Base-by-base conservation (phyloP, 2,113 vertebrate genomes). In the Chaetorhynchus papuensis region DNA sequence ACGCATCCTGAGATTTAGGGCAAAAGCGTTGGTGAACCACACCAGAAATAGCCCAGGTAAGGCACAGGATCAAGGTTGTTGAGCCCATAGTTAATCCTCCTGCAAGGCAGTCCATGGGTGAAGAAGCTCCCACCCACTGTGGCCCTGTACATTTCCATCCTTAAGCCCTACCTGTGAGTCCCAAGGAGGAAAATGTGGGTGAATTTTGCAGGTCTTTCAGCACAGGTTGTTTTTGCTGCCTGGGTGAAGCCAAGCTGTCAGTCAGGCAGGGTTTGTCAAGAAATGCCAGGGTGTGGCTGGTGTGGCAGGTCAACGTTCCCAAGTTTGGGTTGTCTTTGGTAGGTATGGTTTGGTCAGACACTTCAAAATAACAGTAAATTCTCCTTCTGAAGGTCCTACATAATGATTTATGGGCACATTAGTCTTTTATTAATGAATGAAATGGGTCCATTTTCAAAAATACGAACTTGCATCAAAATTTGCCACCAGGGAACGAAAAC, bases 341-440 rank as follows among this genome's bases (percentile, higher is more conserved):
- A 45, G 30, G 8, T 64, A 11, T 0, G 1, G 10, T 35, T 66
- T 84, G 66, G 22, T 54, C 64, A 84, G 47, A 19, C 39, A 8
- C 59, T 71, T 94, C 57, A 60, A 74, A 57, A 26, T 11, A 74
- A 7, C 30, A 42, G 8, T 27, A 45, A 59, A 52, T 56, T 35
- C 2, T 0, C 15, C 47, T 86, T 71, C 47, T 72, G 13, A 61
- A 76, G 11, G 8, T 33, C 15, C 7, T 53, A 27, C 1, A 0
- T 42, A 53, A 44, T 59, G 16, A 60, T 70, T 64, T 66, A 19
- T 37, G 53, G 19, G 21, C 19, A 21, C 0, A 0, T 41, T 69
- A 14, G 42, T 63, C 15, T 79, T 85, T 50, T 37, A 53, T 26
- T 79, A 78, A 87, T 54, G 9, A 84, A 79, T n/a, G 2, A 76